Evolutionary conservation across 2,797 vertebrate species (phyloP), one percentile per base, ranked within the genome.

Genomic region (Periparus ater): DNA sequence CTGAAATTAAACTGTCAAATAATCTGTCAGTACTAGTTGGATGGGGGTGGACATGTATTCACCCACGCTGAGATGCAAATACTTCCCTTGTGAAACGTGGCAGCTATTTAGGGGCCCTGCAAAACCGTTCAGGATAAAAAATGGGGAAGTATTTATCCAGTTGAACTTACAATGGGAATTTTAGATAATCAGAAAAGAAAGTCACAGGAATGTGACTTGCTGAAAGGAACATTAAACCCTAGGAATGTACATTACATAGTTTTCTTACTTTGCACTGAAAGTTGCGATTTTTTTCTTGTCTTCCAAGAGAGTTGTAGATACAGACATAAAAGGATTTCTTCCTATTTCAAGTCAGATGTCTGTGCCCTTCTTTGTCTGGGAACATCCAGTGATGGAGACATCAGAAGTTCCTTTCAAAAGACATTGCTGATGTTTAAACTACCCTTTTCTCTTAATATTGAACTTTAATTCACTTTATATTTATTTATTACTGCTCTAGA

Each of bases 1-100:
- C 68, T 94, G 91, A 95, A 96, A 94, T 95, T 87, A 94, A 94
- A 87, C 91, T 92, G 93, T 95, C 91, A 95, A 88, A 92, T 94
- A 84, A 78, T 74, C 86, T 93, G 92, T 95, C 92, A 89, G 70
- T 89, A 22, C 54, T 84, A 32, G 58, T 38, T 93, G 78, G 36
- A 61, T 91, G 95, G 91, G 79, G 89, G 89, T 94, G 91, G 94
- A 95, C 88, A 21, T 88, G 47, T 84, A 73, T 90, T 93, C 95
- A 92, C 88, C 94, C 93, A 95, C 91, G 78, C 54, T 50, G 74
- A 86, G 61, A 79, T 94, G 71, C 63, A 84, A 54, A 92, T 95
- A 45, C 30, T 83, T 95, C 76, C 77, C 82, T 76, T 93, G 60
- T 70, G 76, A 90, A 96, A 80, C 65, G 65, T 90, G 74, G 79